Evolutionary conservation across 2,888 invertebrate species (phyloP).

Genomic region (Helleia helle): DNA sequence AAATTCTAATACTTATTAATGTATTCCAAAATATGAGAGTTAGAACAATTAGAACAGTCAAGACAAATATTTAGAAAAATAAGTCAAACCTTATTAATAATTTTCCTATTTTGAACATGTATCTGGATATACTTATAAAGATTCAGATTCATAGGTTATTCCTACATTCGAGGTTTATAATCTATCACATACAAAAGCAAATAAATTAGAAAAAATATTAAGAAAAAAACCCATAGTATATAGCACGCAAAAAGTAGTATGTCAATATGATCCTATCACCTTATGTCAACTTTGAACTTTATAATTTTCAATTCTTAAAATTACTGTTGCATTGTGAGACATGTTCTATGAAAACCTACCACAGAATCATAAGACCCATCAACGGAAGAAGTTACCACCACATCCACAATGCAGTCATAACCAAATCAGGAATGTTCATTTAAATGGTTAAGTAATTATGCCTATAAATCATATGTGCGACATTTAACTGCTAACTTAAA

Average conservation of each 20-base stretch:
- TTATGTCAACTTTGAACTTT: constrained; percentile 70
- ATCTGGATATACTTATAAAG: constrained; percentile 40
- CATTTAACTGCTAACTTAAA: constrained; percentile 71
- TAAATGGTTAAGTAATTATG: constrained; percentile 70
- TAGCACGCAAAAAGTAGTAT: constrained; percentile 59
- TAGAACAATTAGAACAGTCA: constrained; percentile 32
- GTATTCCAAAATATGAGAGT: constrained; percentile 43
- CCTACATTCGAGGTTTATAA: constrained; percentile 66
- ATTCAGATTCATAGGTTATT: constrained; percentile 50
- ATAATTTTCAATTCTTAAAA: constrained; percentile 62
- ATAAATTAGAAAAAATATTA: constrained; percentile 64
- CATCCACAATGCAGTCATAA: constrained; percentile 55
- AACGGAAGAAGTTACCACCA: constrained; percentile 22
- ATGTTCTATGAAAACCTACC: constrained; percentile 22
- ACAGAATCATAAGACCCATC: constrained; percentile 9
- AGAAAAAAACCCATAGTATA: constrained; percentile 58
- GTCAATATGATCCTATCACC: constrained; percentile 66
- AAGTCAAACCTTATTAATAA: constrained; percentile 49
- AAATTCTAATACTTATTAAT: constrained; percentile 59
- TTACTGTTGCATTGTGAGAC: constrained; percentile 50
- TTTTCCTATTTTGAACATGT: constrained; percentile 40
- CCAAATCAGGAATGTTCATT: constrained; percentile 70
- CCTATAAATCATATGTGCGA: constrained; percentile 69
- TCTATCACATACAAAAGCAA: constrained; percentile 60
- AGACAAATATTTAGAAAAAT: constrained; percentile 33